A percentile compares a stretch with the other conserved stretches of the same genome.
phyloP scores from a whole-genome alignment of 2,888 invertebrate species.

The Leptothorax acervorum region DNA sequence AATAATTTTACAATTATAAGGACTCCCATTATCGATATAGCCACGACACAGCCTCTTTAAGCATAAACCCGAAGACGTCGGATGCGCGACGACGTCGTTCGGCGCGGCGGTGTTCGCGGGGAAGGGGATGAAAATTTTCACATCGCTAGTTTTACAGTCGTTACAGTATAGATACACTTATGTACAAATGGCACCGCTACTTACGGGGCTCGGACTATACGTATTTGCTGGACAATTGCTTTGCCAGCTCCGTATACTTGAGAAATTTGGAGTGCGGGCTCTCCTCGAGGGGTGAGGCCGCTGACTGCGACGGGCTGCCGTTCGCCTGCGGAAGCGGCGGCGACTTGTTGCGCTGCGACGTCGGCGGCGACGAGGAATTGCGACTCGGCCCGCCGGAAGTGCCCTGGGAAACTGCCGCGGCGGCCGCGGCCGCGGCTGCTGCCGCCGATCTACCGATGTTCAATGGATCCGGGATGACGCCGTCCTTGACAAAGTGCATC shows the following conservation, averaged over 20 bases:
- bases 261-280: conserved; percentile 98
- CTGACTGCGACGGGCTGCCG: conserved; percentile 86
- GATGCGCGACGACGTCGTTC: conserved; percentile 58
- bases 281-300: conserved; percentile 89
- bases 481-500: conserved; percentile 97
- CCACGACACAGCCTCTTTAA: conserved; percentile 60
- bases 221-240: conserved; percentile 98
- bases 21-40: conserved; percentile 13
- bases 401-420: conserved; percentile 85
- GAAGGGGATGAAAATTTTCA: conserved; percentile 64
- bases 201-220: conserved; percentile 89
- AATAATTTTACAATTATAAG: not conserved
- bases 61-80: conserved; percentile 54
- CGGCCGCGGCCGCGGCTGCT: conserved; percentile 85
- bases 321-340: conserved; percentile 84
- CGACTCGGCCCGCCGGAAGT: conserved; percentile 80
- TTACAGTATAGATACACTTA: conserved; percentile 85
- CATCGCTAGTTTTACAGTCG: conserved; percentile 77
- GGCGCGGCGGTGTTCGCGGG: conserved; percentile 72
- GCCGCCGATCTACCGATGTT: conserved; percentile 85
- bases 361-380: conserved; percentile 84
- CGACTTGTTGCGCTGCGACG: conserved; percentile 88
- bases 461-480: conserved; percentile 93
- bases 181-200: conserved; percentile 86
- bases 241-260: conserved; percentile 99